Evolutionary conservation across 1,140 invertebrate genomes (phyloP), one percentile per base, ranked within the genome.

Genomic region (Drosophila bifasciata): DNA sequence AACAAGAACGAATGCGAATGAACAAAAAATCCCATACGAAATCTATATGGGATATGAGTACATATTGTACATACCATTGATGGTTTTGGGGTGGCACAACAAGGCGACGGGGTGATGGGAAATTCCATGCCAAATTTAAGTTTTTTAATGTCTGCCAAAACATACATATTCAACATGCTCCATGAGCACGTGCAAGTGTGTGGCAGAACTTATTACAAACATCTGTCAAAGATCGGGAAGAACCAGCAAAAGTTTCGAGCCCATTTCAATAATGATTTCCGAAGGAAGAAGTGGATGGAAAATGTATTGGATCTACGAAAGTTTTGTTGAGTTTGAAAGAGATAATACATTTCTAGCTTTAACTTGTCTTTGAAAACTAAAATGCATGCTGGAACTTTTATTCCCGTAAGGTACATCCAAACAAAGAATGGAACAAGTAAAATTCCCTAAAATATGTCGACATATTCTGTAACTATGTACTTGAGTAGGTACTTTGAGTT

Each of bases 1-100:
- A n/a, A n/a, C 64, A 86, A 76, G 81, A 57, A 86, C 81, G 71
- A 76, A 86, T 74, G 19, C 19, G 19, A 21, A 21, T 21, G 19
- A 21, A 21, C 43, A 56, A 80, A 86, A 80, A 86, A 84, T 84
- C 80, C 79, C 75, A 84, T 80, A 57, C 70, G 69, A 48, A 73
- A 36, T 55, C 59, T 56, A 63, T 50, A 62, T 45, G 39, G 39
- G 58, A 63, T 50, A 50, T 43, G 15, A 36, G 32, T 36, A 36
- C 32, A 36, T 4, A 36, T 13, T 13, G 32, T 13, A 36, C 19
- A 5, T 8, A 11, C 25, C 52, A 80, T 66, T 46, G 55, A 52
- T 64, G 73, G 19, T 9, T n/a, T n/a, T n/a, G 32, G 32, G 32
- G 32, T 36, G 32, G 11, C 32, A 36, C 32, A 4, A 3, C 32